These are phyloP conservation scores for Aphelenchoides fujianensis DNA, from an alignment of 1,140 invertebrate genomes.

Conservation along the genomic window DNA sequence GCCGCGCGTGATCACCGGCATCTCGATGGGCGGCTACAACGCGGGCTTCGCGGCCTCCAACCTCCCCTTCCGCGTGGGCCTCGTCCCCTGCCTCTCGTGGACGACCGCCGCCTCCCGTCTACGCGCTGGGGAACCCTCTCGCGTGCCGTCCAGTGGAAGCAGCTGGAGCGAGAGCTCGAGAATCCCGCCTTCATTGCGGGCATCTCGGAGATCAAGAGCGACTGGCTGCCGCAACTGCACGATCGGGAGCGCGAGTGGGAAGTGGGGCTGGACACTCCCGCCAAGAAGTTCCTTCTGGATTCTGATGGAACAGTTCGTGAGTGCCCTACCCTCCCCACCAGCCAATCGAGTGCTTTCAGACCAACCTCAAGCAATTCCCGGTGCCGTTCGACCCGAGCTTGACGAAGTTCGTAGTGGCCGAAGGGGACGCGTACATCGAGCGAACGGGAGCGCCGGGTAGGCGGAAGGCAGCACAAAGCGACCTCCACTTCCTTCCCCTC, in stretches of 20 bases:
- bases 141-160: conserved; percentile 86
- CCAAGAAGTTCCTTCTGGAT: conserved; percentile 78
- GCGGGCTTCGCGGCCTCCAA: conserved; percentile 88
- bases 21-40: conserved; percentile 99
- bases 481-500: background rate
- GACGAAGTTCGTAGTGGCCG: conserved; percentile 78
- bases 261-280: background rate
- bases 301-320: conserved; percentile 95
- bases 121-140: conserved; percentile 90
- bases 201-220: conserved; percentile 58
- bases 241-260: background rate
- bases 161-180: conserved; percentile 82
- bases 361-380: conserved; percentile 87
- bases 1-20: conserved; percentile 71
- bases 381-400: conserved; percentile 76
- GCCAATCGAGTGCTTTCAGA: too few species aligned
- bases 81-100: conserved; percentile 94
- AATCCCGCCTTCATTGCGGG: conserved; percentile 67
- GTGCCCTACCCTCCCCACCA: too few species aligned
- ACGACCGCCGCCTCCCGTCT: conserved; percentile 90
- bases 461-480: background rate
- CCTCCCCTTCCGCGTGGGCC: conserved; percentile 84
- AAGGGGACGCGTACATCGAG: conserved; percentile 86
- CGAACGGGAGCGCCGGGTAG: conserved; percentile 67
- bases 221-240: conserved; percentile 43